A percentile compares a stretch with the other conserved stretches of the same genome.
Evolutionary conservation across 2,888 invertebrate genomes (phyloP).

Genomic region (Unio delphinus): DNA sequence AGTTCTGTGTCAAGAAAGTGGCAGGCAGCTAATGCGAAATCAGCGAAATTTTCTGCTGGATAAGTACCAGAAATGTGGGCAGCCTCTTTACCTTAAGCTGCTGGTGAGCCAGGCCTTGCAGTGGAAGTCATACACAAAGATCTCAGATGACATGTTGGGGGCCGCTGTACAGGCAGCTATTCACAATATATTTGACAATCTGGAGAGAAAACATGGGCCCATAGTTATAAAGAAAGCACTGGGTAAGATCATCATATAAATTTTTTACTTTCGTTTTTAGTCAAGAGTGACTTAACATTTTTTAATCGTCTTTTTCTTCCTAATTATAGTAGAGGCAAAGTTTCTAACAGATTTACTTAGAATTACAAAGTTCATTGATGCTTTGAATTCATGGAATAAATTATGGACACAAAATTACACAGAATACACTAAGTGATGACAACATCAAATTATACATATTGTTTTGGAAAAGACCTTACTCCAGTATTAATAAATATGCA

Average conservation of each 20-base stretch:
- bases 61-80: slow-evolving; percentile 33
- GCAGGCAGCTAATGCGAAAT: slow-evolving; percentile 40
- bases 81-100: slow-evolving; percentile 58
- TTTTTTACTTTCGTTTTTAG: too few relatives aligned
- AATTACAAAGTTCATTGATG: too few relatives aligned
- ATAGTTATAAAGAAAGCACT: slow-evolving; percentile 48
- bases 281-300: too few relatives aligned
- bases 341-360: too few relatives aligned
- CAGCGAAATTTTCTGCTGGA: slow-evolving; percentile 49
- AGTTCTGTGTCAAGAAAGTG: slow-evolving; percentile 18
- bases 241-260: slow-evolving; percentile 34
- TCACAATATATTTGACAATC: slow-evolving; percentile 44
- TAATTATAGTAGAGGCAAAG: too few relatives aligned
- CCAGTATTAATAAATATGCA: too few relatives aligned
- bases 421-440: too few relatives aligned
- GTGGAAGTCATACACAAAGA: slow-evolving; percentile 55
- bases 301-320: too few relatives aligned
- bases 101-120: slow-evolving; percentile 44
- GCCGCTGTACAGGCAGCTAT: slow-evolving; percentile 45
- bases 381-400: too few relatives aligned
- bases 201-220: slow-evolving; percentile 54
- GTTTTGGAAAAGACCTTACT: too few relatives aligned
- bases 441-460: too few relatives aligned
- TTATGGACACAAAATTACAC: too few relatives aligned
- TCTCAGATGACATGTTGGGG: slow-evolving; percentile 34